Base-by-base conservation (phyloP, 2,797 vertebrate genomes). In the Chelonia mydas region DNA sequence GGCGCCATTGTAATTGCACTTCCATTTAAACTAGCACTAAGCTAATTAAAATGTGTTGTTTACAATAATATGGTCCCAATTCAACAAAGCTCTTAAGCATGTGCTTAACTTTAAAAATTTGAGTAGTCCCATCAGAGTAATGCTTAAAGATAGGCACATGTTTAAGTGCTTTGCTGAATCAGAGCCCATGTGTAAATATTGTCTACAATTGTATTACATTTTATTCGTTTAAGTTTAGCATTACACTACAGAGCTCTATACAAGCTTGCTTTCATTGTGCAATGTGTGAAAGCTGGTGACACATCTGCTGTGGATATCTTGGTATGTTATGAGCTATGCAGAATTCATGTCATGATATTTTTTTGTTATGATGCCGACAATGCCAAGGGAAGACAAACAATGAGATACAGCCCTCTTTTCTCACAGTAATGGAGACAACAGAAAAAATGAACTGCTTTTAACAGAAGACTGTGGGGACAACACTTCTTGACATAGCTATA, bases 371-470 rank as follows among this genome's bases (percentile, higher is more conserved):
- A 96, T 92, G 94, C 92, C 87, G 97, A 99, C 98, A 98, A 98
- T 97, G 98, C 97, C 98, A 98, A 98, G 98, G 97, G 96, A 99
- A 97, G 96, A 98, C 98, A 98, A 98, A 98, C 98, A 97, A 97
- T 97, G 98, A 98, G 97, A 98, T 98, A 98, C 97, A 98, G 96
- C 96, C 96, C 98, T 98, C 96, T 96, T 97, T 97, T 97, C 98
- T 98, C 98, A 98, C 97, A 98, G 97, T 96, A 98, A 98, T 98
- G 98, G 97, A 98, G 98, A 99, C 98, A 97, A 99, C 98, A 98
- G 97, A 97, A 97, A 97, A 96, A 97, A 98, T 98, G 97, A 97
- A 96, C 96, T 97, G 97, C 96, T 98, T 96, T 97, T 97, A 95
- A 98, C 98, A 98, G 94, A 96, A 97, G 97, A 98, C 98, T 98